Evolutionary conservation across 2,888 invertebrate species (phyloP).

Genomic region (Cantharis nigra): DNA sequence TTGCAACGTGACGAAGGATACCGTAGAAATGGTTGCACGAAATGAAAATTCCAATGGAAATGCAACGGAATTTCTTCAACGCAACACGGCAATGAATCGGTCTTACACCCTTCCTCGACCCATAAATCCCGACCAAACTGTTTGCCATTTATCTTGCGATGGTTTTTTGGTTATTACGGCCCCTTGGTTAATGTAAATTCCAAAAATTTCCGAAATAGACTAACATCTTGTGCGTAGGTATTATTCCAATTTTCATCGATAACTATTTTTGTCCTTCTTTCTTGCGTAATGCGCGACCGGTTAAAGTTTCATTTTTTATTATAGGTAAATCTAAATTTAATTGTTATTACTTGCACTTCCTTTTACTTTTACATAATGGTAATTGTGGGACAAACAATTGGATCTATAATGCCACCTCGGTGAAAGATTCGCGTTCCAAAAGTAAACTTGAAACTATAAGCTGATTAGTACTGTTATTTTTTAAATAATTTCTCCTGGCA

Average conservation of each 20-base stretch:
- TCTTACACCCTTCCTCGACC: slow-evolving; percentile 20
- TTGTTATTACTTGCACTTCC: background rate
- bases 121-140: slow-evolving; percentile 9
- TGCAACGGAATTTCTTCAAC: background rate
- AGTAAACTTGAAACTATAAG: background rate
- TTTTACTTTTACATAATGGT: background rate
- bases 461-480: background rate
- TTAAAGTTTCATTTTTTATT: background rate
- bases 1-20: slow-evolving; percentile 14
- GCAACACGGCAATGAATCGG: slow-evolving; percentile 6
- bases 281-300: too few relatives aligned
- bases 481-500: background rate
- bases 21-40: slow-evolving; percentile 15
- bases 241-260: too few relatives aligned
- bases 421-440: background rate
- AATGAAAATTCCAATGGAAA: background rate
- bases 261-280: too few relatives aligned
- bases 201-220: too few relatives aligned
- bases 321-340: background rate
- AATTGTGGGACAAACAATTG: background rate
- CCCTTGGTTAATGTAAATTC: slow-evolving; percentile 36
- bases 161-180: slow-evolving; percentile 18
- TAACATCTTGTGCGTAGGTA: too few relatives aligned
- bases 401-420: background rate
- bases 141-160: slow-evolving; percentile 21